Conservation (phyloP, 2,113 vertebrate species). For the Nyctereutes procyonoides region DNA sequence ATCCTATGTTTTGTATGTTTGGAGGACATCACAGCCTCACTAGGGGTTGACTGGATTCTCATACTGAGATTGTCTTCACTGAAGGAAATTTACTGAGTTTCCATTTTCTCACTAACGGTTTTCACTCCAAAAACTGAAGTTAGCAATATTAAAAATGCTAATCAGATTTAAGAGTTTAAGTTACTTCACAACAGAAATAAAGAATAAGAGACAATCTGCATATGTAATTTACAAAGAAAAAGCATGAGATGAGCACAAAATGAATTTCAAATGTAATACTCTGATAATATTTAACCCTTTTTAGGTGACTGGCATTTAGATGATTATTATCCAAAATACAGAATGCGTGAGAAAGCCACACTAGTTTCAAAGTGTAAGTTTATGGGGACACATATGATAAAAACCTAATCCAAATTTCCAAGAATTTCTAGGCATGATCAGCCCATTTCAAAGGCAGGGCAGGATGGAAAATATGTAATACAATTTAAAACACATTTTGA, state of each 20-base stretch:
- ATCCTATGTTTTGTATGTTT: slow-evolving; percentile 57
- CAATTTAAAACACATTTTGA: slow-evolving; percentile 11
- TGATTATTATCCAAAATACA: not conserved
- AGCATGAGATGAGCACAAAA: not conserved
- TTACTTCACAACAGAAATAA: slow-evolving; percentile 12
- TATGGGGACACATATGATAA: not conserved
- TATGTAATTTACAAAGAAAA: not conserved
- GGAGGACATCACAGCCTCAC: slow-evolving; percentile 36
- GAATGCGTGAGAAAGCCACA: not conserved
- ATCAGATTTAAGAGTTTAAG: slow-evolving; percentile 18
- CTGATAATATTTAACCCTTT: not conserved
- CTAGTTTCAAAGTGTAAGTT: slow-evolving; percentile 2
- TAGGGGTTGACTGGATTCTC: slow-evolving; percentile 10
- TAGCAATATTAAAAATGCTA: slow-evolving; percentile 37
- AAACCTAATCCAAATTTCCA: not conserved
- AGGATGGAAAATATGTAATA: not conserved
- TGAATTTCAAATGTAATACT: slow-evolving; percentile 15
- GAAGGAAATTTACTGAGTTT: slow-evolving; percentile 48
- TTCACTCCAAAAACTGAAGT: slow-evolving; percentile 42
- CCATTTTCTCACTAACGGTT: not conserved
- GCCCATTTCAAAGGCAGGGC: not conserved
- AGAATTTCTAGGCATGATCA: not conserved
- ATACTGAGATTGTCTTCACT: slow-evolving; percentile 41
- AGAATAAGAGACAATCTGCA: not conserved
- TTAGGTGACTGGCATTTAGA: not conserved